Evolutionary conservation across 2,797 vertebrate species (phyloP).

Genomic region (Syngnathus acus): DNA sequence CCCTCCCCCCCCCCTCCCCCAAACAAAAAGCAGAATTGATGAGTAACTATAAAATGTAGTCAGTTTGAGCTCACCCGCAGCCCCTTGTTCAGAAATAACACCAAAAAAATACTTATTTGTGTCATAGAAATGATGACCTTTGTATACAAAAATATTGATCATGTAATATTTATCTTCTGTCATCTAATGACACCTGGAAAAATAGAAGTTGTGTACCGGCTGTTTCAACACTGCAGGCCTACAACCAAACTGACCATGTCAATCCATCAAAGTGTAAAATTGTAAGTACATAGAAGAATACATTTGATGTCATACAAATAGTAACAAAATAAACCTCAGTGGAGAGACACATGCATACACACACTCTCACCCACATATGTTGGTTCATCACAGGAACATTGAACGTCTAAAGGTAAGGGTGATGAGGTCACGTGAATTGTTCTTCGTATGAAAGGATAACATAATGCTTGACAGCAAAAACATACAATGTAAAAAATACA

Average conservation of each 20-base stretch:
- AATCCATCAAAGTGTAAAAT: slow-evolving; percentile 25
- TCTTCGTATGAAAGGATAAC: slow-evolving; percentile 15
- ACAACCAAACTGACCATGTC: slow-evolving; percentile 51
- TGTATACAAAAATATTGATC: not conserved
- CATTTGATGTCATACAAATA: slow-evolving; percentile 16
- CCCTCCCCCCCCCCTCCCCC: not conserved
- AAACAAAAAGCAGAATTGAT: slow-evolving; percentile 16
- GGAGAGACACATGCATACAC: not conserved
- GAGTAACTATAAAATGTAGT: slow-evolving; percentile 31
- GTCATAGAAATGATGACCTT: not conserved
- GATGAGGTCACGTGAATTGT: slow-evolving; percentile 32
- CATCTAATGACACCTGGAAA: slow-evolving; percentile 7
- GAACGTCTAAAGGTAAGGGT: slow-evolving; percentile 15
- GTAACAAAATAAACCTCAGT: not conserved
- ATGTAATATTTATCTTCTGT: not conserved
- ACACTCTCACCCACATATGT: not conserved
- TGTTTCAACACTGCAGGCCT: slow-evolving; percentile 21
- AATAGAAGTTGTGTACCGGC: slow-evolving; percentile 37
- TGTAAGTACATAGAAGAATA: slow-evolving; percentile 52
- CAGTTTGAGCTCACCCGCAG: slow-evolving; percentile 39
- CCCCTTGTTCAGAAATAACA: not conserved
- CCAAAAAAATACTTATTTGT: not conserved
- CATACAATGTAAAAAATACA: slow-evolving; percentile 19
- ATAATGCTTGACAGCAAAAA: slow-evolving; percentile 12
- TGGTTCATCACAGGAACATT: slow-evolving; percentile 32